Conservation (phyloP, 2,888 invertebrate genomes). For the Anthophora plumipes region DNA sequence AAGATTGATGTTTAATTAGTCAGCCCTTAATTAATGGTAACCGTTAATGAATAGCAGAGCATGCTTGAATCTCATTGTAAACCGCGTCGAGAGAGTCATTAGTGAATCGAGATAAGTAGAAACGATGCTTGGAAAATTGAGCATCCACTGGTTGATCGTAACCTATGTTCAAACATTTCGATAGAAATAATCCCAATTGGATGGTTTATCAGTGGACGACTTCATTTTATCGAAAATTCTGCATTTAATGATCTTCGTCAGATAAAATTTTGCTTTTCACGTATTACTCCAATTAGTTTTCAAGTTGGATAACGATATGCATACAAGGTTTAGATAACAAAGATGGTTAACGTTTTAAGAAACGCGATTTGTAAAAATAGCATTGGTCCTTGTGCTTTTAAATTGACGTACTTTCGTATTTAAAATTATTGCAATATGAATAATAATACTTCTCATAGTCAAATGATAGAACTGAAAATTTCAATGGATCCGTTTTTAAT, state of each 20-base stretch:
- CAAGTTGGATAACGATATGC: not conserved
- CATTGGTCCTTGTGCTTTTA: too few relatives aligned
- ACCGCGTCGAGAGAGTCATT: conserved; percentile 21
- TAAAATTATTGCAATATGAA: too few relatives aligned
- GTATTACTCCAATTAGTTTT: not conserved
- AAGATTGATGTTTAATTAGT: conserved; percentile 27
- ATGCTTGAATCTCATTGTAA: conserved; percentile 4
- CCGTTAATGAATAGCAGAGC: conserved; percentile 23
- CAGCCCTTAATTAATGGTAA: conserved; percentile 21
- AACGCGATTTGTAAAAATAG: too few relatives aligned
- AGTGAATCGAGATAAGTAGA: conserved; percentile 21
- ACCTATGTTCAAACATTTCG: conserved; percentile 8
- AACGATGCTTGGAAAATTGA: conserved; percentile 20
- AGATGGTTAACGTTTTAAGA: too few relatives aligned
- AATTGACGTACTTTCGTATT: too few relatives aligned
- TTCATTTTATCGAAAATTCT: conserved; percentile 21
- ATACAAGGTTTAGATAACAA: too few relatives aligned
- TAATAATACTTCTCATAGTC: too few relatives aligned
- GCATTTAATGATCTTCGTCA: not conserved
- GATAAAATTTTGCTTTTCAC: not conserved
- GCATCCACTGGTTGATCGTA: not conserved
- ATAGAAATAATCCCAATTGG: not conserved
- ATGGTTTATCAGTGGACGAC: not conserved
- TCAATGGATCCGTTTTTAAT: too few relatives aligned
- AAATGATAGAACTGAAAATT: not conserved